Base-by-base conservation (phyloP, 2,888 invertebrate species). In the Mythimna loreyi region DNA sequence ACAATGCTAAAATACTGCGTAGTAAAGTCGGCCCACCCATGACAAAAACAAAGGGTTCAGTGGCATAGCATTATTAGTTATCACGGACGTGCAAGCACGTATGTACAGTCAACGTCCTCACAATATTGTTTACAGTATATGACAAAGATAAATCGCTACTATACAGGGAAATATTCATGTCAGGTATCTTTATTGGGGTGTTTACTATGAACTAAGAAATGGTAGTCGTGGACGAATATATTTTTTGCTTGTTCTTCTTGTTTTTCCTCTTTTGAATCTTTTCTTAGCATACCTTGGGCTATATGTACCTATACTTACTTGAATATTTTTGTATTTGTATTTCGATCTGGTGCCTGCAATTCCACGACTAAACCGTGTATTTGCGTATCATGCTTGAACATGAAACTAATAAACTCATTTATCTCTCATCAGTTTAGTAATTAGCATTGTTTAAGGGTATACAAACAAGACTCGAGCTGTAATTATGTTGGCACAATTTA, bases 71-170 rank as follows among this genome's bases (percentile, higher is more conserved):
- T 82, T 77, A 75, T 84, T 85, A 82, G 79, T 83, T 77, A 80
- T 78, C 77, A 81, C 47, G 84, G 76, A 92, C 93, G 92, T 92
- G 92, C 85, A 81, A 92, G 92, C 86, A 92, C 87, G 90, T 85
- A 86, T 86, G 52, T 52, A 67, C 74, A 73, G 82, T 83, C 82
- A 83, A 83, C 62, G 77, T 71, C 83, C 82, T 80, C 69, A 52
- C 59, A 67, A 66, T 73, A 73, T 71, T 80, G 83, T 84, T 82
- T 84, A 82, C 77, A 75, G 67, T 77, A 61, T 71, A 70, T 63
- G 67, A 77, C 60, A 57, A 72, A 78, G 73, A 80, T 74, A 79
- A 81, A 75, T 75, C 58, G 79, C 64, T 65, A 62, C 49, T 72
- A 69, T 40, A 59, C 28, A 70, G 59, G 45, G 45, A 73, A 79